phyloP scores from a whole-genome alignment of 2,113 vertebrate species.

The Callaeas wilsoni region DNA sequence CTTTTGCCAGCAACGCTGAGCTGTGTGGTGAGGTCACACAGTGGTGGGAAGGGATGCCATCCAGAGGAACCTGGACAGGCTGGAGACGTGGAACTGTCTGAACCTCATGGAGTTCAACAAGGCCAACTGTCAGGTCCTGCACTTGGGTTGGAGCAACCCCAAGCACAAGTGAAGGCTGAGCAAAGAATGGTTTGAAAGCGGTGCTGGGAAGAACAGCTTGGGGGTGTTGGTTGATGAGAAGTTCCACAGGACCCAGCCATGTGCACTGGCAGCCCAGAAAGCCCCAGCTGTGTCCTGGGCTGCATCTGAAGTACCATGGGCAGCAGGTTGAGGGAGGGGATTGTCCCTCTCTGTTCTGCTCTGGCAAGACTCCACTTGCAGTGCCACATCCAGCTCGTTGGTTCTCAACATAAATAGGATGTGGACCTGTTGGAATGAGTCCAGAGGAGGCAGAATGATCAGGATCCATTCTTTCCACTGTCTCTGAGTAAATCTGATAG shows the following conservation, averaged over 20 bases:
- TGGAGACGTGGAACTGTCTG: no score
- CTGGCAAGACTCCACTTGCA: background rate
- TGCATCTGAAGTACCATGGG: background rate
- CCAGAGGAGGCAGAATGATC: background rate
- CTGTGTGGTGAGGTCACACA: background rate
- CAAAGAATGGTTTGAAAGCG: background rate
- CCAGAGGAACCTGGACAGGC: background rate
- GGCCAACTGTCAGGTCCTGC: no score
- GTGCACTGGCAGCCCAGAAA: background rate
- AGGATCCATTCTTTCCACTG: background rate
- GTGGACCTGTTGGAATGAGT: background rate
- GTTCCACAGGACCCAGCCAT: background rate
- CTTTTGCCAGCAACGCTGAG: rapidly evolving
- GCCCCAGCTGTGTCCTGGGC: rapidly evolving
- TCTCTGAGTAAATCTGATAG: background rate
- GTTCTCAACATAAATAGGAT: background rate
- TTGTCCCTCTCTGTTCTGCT: background rate
- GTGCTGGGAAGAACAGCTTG: background rate
- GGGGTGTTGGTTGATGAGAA: background rate
- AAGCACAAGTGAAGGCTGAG: background rate
- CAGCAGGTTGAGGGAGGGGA: rapidly evolving
- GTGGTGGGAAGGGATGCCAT: background rate
- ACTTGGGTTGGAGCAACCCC: no score
- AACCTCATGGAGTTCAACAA: background rate
- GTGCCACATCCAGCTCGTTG: no score